Evolutionary conservation across 2,888 invertebrate species (phyloP).

Genomic region (Papilio protenor): DNA sequence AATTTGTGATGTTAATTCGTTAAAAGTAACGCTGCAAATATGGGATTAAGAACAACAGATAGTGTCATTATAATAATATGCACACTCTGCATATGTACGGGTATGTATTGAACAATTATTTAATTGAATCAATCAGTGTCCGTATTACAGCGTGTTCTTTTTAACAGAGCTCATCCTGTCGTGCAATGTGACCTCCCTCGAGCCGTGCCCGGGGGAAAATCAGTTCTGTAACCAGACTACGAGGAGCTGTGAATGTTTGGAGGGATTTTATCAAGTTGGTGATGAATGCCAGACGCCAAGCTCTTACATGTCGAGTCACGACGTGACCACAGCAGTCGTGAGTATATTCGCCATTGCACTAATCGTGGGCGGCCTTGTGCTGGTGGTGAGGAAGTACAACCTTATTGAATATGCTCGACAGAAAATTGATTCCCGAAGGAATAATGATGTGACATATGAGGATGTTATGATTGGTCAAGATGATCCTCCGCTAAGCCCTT

Average conservation of each 20-base stretch:
- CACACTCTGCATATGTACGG: constrained; percentile 67
- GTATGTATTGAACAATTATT: constrained; percentile 80
- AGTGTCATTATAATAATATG: constrained; percentile 68
- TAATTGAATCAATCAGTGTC: constrained; percentile 81
- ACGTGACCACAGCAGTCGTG: constrained; percentile 66
- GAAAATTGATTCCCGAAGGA: constrained; percentile 71
- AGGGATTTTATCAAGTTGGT: constrained; percentile 61
- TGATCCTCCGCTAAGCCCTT: constrained; percentile 79
- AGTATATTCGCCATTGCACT: constrained; percentile 73
- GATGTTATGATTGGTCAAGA: constrained; percentile 84
- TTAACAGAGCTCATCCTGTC: constrained; percentile 82
- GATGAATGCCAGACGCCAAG: constrained; percentile 59
- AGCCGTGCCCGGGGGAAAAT: constrained; percentile 62
- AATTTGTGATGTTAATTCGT: constrained; percentile 71
- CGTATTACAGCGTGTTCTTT: constrained; percentile 74
- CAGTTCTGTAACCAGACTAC: constrained; percentile 65
- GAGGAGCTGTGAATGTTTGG: constrained; percentile 63
- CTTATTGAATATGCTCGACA: constrained; percentile 73
- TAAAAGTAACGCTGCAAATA: constrained; percentile 51
- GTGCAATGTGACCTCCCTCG: constrained; percentile 67
- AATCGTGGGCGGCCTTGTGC: constrained; percentile 68
- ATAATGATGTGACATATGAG: constrained; percentile 78
- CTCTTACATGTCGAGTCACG: constrained; percentile 52
- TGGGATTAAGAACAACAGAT: constrained; percentile 66
- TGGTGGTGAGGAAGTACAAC: constrained; percentile 78